phyloP scores from a whole-genome alignment of 92 coral and sea anemone species.

The Scolanthus callimorphus region DNA sequence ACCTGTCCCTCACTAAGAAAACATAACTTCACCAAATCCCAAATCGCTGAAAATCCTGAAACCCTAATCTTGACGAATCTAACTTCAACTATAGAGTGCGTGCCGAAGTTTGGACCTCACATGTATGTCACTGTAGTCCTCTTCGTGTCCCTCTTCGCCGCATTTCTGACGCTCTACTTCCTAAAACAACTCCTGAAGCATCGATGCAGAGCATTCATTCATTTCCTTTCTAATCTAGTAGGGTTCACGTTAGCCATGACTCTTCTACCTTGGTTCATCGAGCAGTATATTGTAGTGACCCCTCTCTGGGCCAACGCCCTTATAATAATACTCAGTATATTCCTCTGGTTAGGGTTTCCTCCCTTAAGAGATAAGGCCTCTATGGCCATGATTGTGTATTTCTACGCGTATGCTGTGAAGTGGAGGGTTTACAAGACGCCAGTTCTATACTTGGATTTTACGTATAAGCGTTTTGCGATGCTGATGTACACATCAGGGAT shows the following conservation, averaged over 20 bases:
- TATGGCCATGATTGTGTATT: constrained; percentile 56
- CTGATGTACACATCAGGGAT: constrained; percentile 57
- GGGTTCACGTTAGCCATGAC: constrained; percentile 64
- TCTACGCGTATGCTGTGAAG: constrained; percentile 72
- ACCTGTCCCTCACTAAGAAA: constrained; percentile 43
- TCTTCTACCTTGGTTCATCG: constrained; percentile 77
- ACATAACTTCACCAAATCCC: constrained; percentile 44
- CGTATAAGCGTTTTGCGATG: constrained; percentile 10
- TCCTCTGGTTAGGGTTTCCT: constrained; percentile 77
- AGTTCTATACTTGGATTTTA: constrained; percentile 35
- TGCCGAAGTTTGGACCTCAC: constrained; percentile 42
- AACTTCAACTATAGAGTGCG: constrained; percentile 21
- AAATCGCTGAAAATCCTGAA: constrained; percentile 28
- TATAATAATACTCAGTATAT: constrained; percentile 13
- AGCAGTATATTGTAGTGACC: constrained; percentile 56
- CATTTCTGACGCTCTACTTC: constrained; percentile 19
- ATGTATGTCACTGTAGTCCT: constrained; percentile 27
- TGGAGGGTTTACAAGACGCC: constrained; percentile 80
- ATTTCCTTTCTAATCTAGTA: constrained; percentile 12
- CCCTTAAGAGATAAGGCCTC: constrained; percentile 69
- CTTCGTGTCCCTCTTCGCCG: constrained; percentile 6
- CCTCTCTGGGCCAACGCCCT: constrained; percentile 36
- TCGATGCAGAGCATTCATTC: constrained; percentile 19
- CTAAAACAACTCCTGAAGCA: constrained; percentile 5
- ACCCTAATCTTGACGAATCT: constrained; percentile 7